Conservation (phyloP, 2,113 vertebrate species). For the Cacatua alba region DNA sequence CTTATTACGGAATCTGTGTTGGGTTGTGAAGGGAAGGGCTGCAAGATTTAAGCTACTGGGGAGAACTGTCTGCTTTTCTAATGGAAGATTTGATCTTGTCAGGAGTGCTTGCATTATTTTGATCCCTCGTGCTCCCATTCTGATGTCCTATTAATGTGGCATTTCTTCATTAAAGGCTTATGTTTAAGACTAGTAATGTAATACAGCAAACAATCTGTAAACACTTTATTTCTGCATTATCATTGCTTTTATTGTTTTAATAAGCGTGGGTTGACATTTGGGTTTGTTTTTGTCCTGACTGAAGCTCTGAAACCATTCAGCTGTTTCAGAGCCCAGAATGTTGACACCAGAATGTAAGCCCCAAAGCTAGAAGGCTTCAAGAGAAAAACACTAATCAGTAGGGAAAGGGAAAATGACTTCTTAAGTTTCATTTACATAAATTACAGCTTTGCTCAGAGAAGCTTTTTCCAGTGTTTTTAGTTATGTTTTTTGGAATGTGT, state of each 20-base stretch:
- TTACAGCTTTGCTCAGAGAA: not conserved
- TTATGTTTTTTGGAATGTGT: not conserved
- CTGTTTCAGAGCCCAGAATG: not conserved
- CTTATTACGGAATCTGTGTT: not conserved
- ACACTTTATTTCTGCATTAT: constrained; percentile 45
- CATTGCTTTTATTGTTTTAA: constrained; percentile 25
- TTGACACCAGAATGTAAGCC: constrained; percentile 11
- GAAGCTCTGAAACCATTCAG: constrained; percentile 9
- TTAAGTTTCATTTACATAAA: constrained; percentile 36
- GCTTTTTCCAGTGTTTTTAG: not conserved
- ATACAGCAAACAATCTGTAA: constrained; percentile 43
- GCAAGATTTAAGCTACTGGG: not conserved
- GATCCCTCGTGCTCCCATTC: constrained; percentile 6
- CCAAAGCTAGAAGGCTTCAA: constrained; percentile 8
- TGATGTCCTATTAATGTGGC: not conserved
- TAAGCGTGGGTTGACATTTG: constrained; percentile 25
- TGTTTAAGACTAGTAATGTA: constrained; percentile 12
- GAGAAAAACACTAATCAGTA: constrained; percentile 18
- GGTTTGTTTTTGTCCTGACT: not conserved
- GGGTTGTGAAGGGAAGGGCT: not conserved
- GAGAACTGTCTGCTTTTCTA: not conserved
- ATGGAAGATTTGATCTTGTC: not conserved
- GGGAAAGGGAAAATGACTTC: not conserved
- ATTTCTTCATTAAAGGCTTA: constrained; percentile 39
- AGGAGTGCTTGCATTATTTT: not conserved